Evolutionary conservation across 1,140 invertebrate species (phyloP).

Genomic region (Orius insidiosus): DNA sequence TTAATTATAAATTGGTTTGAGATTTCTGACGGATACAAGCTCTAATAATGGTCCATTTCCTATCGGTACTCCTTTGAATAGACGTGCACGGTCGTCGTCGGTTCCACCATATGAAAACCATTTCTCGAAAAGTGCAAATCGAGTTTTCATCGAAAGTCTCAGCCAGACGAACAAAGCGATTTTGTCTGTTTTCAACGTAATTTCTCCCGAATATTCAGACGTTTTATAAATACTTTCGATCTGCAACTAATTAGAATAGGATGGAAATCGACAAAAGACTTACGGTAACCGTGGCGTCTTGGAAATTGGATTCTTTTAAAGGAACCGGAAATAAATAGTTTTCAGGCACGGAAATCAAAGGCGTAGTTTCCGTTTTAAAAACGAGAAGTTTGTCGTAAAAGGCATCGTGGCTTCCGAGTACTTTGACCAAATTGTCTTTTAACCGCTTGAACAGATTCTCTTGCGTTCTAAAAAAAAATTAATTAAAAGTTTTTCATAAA

Average conservation of each 20-base stretch:
- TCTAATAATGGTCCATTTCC: too few relatives aligned
- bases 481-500: neutral
- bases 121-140: conserved; percentile 43
- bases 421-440: conserved; percentile 10
- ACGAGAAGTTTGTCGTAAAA: neutral
- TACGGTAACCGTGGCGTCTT: neutral
- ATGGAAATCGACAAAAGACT: neutral
- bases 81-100: neutral
- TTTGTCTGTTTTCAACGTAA: conserved; percentile 26
- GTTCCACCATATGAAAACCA: conserved; percentile 31
- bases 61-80: too few relatives aligned
- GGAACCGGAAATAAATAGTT: conserved; percentile 10
- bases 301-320: conserved; percentile 13
- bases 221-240: neutral
- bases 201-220: neutral
- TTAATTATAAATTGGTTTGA: too few relatives aligned
- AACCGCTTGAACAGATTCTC: conserved; percentile 7
- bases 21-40: too few relatives aligned
- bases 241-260: conserved; percentile 1
- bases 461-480: conserved; percentile 6
- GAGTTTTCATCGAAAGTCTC: conserved; percentile 23
- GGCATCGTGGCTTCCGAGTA: too few relatives aligned
- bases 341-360: conserved; percentile 19
- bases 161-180: conserved; percentile 49
- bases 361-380: conserved; percentile 2